Evolutionary conservation across 1,140 invertebrate species (phyloP).

Genomic region (honey bee (Apis mellifera)): DNA sequence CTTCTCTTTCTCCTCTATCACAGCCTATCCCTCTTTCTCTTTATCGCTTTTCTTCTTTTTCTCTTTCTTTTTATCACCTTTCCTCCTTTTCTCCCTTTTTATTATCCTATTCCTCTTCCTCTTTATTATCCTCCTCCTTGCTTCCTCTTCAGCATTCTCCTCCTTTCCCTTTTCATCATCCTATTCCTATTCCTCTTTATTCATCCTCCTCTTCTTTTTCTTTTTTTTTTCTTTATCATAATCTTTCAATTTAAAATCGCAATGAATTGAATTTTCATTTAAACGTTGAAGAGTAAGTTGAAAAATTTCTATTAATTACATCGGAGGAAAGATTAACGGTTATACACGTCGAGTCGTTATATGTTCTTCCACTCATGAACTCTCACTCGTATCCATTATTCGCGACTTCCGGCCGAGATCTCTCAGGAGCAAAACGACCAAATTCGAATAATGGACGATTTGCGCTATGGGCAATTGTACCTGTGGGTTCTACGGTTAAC

Average conservation of each 20-base stretch:
- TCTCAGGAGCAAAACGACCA: conserved; percentile 1
- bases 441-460: conserved; percentile 24
- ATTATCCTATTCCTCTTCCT: too few relatives aligned
- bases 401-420: background rate
- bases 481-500: conserved; percentile 10
- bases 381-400: background rate
- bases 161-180: too few relatives aligned
- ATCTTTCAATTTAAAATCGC: background rate
- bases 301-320: background rate
- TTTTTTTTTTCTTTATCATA: background rate
- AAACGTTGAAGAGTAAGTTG: background rate
- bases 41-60: too few relatives aligned
- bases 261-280: background rate
- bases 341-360: background rate
- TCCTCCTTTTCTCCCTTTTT: too few relatives aligned
- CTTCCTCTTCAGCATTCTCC: too few relatives aligned
- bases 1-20: too few relatives aligned
- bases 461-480: conserved; percentile 8
- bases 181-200: too few relatives aligned
- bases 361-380: background rate
- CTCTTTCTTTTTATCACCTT: too few relatives aligned
- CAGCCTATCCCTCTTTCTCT: too few relatives aligned
- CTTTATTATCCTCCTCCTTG: too few relatives aligned
- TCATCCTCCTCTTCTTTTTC: too few relatives aligned
- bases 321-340: background rate